These are phyloP conservation scores for Crotalus tigris DNA, from an alignment of 2,113 vertebrate species.

Conservation along the genomic window DNA sequence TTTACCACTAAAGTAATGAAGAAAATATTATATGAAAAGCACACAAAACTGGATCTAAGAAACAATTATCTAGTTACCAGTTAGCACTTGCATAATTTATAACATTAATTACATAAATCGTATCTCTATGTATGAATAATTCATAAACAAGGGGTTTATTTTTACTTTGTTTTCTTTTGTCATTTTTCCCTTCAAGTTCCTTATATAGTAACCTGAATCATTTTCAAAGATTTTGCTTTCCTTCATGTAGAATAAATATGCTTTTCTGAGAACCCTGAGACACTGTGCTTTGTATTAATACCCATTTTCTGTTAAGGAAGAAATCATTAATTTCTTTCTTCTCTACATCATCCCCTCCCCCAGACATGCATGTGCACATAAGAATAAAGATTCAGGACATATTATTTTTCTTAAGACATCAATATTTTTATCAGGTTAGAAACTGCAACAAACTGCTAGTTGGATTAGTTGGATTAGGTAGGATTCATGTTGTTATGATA, in stretches of 20 bases:
- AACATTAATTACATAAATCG: constrained; percentile 20
- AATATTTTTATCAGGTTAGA: not conserved
- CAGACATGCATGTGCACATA: not conserved
- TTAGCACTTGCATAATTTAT: constrained; percentile 10
- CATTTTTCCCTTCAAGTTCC: not conserved
- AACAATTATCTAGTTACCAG: not conserved
- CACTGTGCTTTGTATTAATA: not conserved
- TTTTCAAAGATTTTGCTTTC: not conserved
- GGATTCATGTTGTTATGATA: not conserved
- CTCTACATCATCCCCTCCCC: not conserved
- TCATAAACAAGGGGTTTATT: not conserved
- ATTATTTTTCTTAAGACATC: not conserved
- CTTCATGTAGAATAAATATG: not conserved
- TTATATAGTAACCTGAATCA: not conserved
- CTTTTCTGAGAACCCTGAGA: not conserved
- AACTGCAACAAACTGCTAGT: not conserved
- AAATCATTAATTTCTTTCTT: not conserved
- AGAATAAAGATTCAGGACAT: not conserved
- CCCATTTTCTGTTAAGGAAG: not conserved
- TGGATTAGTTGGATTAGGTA: not conserved
- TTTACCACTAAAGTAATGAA: constrained; percentile 13
- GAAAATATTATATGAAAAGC: not conserved
- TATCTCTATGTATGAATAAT: not conserved
- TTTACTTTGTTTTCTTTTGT: not conserved
- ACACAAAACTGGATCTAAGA: not conserved